Percentiles rank a stretch among this genome's conserved stretches.
Conservation (phyloP, 2,797 vertebrate species). For the Lagocephalus sceleratus region DNA sequence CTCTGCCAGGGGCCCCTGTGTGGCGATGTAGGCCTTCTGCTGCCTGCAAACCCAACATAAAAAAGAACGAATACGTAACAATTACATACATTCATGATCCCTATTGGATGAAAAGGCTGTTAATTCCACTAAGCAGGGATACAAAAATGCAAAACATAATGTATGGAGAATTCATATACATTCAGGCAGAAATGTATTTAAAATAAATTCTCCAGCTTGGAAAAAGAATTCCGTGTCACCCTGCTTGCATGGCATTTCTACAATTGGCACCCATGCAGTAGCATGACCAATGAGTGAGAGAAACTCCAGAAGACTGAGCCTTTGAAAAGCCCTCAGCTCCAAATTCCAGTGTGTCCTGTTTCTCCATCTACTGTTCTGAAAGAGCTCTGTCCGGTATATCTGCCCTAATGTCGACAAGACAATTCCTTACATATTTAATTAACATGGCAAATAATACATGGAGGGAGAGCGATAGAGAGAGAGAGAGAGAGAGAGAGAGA, state of each 20-base stretch:
- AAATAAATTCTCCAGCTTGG: constrained; percentile 5
- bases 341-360: not conserved
- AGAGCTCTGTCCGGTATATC: not conserved
- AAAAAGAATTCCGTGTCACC: constrained; percentile 4
- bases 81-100: constrained; percentile 13
- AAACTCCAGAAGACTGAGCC: not conserved
- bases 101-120: constrained; percentile 11
- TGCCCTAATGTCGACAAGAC: constrained; percentile 11
- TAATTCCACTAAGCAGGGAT: not conserved
- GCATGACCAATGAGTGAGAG: constrained; percentile 9
- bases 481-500: constrained; percentile 16
- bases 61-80: constrained; percentile 10
- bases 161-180: constrained; percentile 6
- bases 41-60: constrained; percentile 74
- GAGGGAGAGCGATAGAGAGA: constrained; percentile 22
- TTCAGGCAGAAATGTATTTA: constrained; percentile 9
- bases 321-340: constrained; percentile 14
- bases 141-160: constrained; percentile 4
- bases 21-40: constrained; percentile 93
- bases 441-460: constrained; percentile 42
- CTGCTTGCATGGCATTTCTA: not conserved
- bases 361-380: constrained; percentile 16
- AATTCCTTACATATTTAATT: constrained; percentile 34
- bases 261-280: not conserved
- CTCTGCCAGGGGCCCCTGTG: constrained; percentile 89